A percentile compares a stretch with the other conserved stretches of the same genome.
phyloP scores from a whole-genome alignment of 2,113 vertebrate species.

The Tragelaphus imberbis region DNA sequence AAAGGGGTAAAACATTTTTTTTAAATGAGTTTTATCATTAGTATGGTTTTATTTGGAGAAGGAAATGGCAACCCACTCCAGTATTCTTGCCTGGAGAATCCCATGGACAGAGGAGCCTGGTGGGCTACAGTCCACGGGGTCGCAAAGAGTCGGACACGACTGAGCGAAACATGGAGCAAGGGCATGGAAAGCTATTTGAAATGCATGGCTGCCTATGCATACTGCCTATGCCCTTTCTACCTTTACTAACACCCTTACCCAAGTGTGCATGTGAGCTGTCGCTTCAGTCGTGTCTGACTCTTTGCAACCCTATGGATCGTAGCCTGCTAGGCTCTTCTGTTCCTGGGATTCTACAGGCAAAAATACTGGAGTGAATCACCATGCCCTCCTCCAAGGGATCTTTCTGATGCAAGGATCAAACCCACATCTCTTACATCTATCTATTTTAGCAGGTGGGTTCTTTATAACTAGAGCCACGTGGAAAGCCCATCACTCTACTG shows the following conservation, averaged over 20 bases:
- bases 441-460: background rate
- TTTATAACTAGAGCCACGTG: background rate
- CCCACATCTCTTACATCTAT: background rate
- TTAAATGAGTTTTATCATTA: background rate
- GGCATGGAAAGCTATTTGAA: background rate
- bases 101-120: no score
- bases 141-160: no score
- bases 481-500: background rate
- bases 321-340: background rate
- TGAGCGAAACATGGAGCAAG: background rate
- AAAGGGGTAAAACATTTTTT: background rate
- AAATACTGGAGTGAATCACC: background rate
- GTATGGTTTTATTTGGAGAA: no score
- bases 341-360: background rate
- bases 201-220: fast-evolving
- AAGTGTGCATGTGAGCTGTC: fast-evolving
- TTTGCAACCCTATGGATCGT: background rate
- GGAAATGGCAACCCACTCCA: no score
- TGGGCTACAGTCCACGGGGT: no score
- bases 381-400: background rate
- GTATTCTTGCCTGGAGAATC: no score
- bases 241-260: background rate
- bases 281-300: background rate
- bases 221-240: no score
- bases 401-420: background rate